A percentile compares a stretch with the other conserved stretches of the same genome.
These are phyloP conservation scores for Andrena haemorrhoa DNA, from an alignment of 2,888 invertebrate species.

Conservation along the genomic window DNA sequence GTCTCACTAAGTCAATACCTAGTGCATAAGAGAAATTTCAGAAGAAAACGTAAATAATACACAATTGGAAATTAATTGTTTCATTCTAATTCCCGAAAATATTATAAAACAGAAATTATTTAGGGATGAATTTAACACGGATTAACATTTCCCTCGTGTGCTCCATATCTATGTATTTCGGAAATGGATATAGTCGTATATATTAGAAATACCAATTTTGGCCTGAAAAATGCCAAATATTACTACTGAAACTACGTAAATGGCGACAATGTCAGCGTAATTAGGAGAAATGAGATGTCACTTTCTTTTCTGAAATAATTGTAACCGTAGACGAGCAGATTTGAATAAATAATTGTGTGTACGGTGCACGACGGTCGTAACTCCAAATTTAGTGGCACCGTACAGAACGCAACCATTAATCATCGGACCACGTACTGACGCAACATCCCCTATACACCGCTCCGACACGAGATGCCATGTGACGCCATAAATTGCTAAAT, in stretches of 20 bases:
- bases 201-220: neutral
- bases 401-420: constrained; percentile 58
- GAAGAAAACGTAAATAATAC: too few species aligned
- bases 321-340: neutral
- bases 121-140: too few species aligned
- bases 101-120: too few species aligned
- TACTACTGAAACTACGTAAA: neutral
- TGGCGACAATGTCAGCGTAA: neutral
- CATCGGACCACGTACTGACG: constrained; percentile 50
- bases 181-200: too few species aligned
- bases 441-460: constrained; percentile 50
- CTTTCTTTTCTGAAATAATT: constrained; percentile 6
- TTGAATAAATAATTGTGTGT: constrained; percentile 48
- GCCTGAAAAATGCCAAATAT: neutral
- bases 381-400: constrained; percentile 54
- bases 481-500: constrained; percentile 65
- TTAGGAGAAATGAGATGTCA: neutral
- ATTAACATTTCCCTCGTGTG: too few species aligned
- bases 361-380: constrained; percentile 42
- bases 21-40: too few species aligned
- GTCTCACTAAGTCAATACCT: too few species aligned
- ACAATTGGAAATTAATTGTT: too few species aligned
- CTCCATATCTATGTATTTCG: too few species aligned
- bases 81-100: too few species aligned
- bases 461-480: constrained; percentile 51